A percentile compares a stretch with the other conserved stretches of the same genome.
phyloP scores from a whole-genome alignment of 1,140 invertebrate genomes.

The Leptinotarsa lineolata region DNA sequence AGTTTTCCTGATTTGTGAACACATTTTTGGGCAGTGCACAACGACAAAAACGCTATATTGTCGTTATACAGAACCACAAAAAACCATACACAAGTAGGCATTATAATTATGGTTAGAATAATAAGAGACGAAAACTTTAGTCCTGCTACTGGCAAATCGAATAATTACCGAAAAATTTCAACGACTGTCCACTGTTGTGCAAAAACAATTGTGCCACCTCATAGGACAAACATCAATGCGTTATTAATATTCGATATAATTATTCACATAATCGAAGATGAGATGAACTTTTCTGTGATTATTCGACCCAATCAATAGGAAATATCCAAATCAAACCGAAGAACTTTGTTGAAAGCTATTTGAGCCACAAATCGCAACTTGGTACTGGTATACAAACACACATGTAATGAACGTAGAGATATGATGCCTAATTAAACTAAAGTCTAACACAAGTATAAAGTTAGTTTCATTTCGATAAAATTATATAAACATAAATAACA shows the following conservation, averaged over 20 bases:
- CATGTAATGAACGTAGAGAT: conserved; percentile 31
- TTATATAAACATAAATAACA: conserved; percentile 44
- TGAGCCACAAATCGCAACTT: conserved; percentile 38
- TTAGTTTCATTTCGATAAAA: conserved; percentile 35
- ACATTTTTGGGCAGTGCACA: conserved; percentile 20
- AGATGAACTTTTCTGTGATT: not conserved
- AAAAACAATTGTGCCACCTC: not conserved
- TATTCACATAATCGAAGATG: too few species aligned
- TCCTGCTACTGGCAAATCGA: not conserved
- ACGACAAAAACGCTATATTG: conserved; percentile 10
- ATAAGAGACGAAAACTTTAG: conserved; percentile 9
- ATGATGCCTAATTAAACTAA: conserved; percentile 13
- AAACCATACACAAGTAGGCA: conserved; percentile 35
- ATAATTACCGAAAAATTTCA: conserved; percentile 7
- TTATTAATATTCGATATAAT: conserved; percentile 1
- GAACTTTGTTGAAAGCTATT: conserved; percentile 28
- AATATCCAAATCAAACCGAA: not conserved
- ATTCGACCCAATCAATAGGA: not conserved
- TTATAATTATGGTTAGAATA: conserved; percentile 31
- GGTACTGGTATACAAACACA: conserved; percentile 34
- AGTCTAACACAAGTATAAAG: conserved; percentile 12
- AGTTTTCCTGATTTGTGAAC: conserved; percentile 40
- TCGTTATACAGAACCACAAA: conserved; percentile 30
- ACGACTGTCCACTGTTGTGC: not conserved
- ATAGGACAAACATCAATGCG: not conserved